Conservation (phyloP, 2,113 vertebrate species). For the Ia io region DNA sequence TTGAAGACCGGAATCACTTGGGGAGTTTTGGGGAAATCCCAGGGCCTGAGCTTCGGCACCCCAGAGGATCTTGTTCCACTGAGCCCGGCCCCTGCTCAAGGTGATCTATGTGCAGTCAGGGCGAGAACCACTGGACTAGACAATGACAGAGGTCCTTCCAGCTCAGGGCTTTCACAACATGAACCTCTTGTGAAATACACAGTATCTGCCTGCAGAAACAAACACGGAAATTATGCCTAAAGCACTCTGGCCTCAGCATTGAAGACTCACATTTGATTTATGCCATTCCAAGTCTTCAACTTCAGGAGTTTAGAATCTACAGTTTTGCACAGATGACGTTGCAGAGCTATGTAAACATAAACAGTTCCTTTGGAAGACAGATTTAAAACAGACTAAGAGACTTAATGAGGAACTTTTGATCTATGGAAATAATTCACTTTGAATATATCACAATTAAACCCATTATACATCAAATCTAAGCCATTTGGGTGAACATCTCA, state of each 20-base stretch:
- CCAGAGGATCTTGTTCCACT: neutral
- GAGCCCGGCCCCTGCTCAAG: neutral
- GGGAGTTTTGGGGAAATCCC: neutral
- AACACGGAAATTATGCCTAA: neutral
- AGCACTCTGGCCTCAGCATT: neutral
- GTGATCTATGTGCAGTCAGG: neutral
- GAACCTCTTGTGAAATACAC: neutral
- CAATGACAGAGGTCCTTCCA: neutral
- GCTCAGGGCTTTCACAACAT: neutral
- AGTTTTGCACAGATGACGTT: constrained; percentile 11
- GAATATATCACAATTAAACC: constrained; percentile 42
- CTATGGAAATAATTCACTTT: constrained; percentile 37
- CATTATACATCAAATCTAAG: constrained; percentile 24
- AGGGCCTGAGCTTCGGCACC: neutral
- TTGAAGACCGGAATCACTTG: neutral
- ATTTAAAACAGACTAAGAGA: constrained; percentile 35
- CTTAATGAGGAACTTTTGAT: constrained; percentile 50
- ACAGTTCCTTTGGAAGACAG: constrained; percentile 26
- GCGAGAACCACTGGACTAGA: neutral
- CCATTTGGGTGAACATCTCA: neutral
- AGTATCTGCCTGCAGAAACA: neutral
- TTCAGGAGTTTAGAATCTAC: neutral
- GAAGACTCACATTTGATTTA: constrained; percentile 41
- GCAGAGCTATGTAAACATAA: constrained; percentile 10
- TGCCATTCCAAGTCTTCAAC: neutral